phyloP scores from a whole-genome alignment of 2,888 invertebrate species.

The Diadegma fenestrale region DNA sequence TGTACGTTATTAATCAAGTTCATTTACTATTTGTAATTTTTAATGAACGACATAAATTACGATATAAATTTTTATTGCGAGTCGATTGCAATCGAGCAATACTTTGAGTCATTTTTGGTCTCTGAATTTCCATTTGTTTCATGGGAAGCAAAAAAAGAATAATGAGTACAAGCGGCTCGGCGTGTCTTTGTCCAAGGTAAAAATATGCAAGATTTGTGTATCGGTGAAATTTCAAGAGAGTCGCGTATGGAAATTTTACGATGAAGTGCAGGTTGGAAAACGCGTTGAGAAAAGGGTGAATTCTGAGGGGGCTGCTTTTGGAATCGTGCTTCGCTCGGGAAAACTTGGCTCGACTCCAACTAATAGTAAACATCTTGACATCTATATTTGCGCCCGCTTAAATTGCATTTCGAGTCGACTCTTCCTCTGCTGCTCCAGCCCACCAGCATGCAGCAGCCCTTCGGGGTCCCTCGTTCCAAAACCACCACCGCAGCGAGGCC shows the following conservation, averaged over 20 bases:
- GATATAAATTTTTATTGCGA: background rate
- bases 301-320: slow-evolving; percentile 43
- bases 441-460: slow-evolving; percentile 66
- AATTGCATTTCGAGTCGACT: slow-evolving; percentile 78
- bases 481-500: slow-evolving; percentile 29
- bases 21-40: background rate
- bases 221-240: slow-evolving; percentile 48
- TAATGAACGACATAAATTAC: background rate
- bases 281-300: slow-evolving; percentile 41
- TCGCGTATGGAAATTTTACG: slow-evolving; percentile 56
- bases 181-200: background rate
- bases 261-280: slow-evolving; percentile 20
- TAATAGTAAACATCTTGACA: slow-evolving; percentile 83
- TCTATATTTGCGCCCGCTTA: slow-evolving; percentile 80
- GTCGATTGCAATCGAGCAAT: background rate
- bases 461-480: slow-evolving; percentile 38
- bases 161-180: background rate
- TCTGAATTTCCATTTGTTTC: background rate
- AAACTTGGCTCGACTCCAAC: slow-evolving; percentile 80
- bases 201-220: slow-evolving; percentile 33
- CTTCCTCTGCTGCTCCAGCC: slow-evolving; percentile 46
- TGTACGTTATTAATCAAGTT: background rate
- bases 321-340: slow-evolving; percentile 72
- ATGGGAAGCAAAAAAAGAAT: slow-evolving; percentile 26
- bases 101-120: background rate